Evolutionary conservation across 2,797 vertebrate species (phyloP).

Genomic region (Molossus molossus): DNA sequence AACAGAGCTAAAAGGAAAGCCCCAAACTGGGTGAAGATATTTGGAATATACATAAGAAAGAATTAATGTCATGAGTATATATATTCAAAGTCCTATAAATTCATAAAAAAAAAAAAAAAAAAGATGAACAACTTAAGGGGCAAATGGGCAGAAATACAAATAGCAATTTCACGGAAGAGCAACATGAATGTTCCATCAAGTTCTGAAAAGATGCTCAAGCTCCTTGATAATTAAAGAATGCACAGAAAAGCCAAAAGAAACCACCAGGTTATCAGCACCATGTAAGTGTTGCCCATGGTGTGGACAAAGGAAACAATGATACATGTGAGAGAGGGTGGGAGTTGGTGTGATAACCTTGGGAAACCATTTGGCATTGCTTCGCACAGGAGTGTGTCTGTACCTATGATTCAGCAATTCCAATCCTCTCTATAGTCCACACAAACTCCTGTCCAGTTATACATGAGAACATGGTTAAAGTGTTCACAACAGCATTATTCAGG

Average conservation of each 20-base stretch:
- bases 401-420: background rate
- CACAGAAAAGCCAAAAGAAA: background rate
- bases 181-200: background rate
- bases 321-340: background rate
- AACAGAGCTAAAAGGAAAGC: slow-evolving; percentile 30
- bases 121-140: background rate
- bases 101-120: background rate
- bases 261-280: background rate
- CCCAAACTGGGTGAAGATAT: background rate
- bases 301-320: background rate
- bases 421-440: background rate
- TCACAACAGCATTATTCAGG: background rate
- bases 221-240: background rate
- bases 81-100: background rate
- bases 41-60: background rate
- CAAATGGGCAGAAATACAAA: slow-evolving; percentile 16
- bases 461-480: background rate
- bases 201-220: background rate
- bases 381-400: background rate
- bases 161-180: background rate
- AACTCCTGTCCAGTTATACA: background rate
- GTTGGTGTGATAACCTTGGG: background rate
- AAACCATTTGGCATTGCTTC: background rate
- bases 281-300: background rate
- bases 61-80: background rate